Evolutionary conservation across 1,140 invertebrate genomes (phyloP).

Genomic region (Cryptotermes secundus): DNA sequence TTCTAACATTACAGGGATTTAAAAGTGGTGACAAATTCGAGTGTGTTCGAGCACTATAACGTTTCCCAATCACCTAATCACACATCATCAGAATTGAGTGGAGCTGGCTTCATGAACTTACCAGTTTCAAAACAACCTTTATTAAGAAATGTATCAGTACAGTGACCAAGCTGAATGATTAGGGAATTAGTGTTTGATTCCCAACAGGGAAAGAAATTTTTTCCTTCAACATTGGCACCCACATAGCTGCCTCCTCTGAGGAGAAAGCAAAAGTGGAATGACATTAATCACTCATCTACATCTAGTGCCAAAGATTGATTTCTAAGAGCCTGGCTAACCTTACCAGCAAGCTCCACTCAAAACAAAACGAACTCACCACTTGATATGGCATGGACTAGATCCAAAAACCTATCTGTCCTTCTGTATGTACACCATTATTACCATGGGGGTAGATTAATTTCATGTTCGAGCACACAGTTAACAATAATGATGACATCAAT

Average conservation of each 20-base stretch:
- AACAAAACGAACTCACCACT: not conserved
- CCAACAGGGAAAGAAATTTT: too few relatives aligned
- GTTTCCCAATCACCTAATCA: not conserved
- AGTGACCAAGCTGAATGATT: too few relatives aligned
- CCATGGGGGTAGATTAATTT: not conserved
- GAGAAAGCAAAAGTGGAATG: too few relatives aligned
- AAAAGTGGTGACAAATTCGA: not conserved
- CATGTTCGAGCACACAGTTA: conserved; percentile 9
- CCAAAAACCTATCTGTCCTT: not conserved
- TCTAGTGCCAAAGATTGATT: too few relatives aligned
- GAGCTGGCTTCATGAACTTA: not conserved
- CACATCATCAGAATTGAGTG: not conserved
- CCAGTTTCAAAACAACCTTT: too few relatives aligned
- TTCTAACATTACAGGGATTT: not conserved
- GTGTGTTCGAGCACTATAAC: not conserved
- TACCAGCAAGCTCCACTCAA: conserved; percentile 6
- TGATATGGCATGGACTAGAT: not conserved
- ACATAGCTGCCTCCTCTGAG: too few relatives aligned
- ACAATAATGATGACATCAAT: not conserved
- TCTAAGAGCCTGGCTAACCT: too few relatives aligned
- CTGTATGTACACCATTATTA: not conserved
- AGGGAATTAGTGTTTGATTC: too few relatives aligned
- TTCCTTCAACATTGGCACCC: too few relatives aligned
- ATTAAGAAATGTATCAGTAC: too few relatives aligned
- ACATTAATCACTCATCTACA: too few relatives aligned